These are phyloP conservation scores for Varanus komodoensis DNA, from an alignment of 2,113 vertebrate genomes.

Conservation along the genomic window DNA sequence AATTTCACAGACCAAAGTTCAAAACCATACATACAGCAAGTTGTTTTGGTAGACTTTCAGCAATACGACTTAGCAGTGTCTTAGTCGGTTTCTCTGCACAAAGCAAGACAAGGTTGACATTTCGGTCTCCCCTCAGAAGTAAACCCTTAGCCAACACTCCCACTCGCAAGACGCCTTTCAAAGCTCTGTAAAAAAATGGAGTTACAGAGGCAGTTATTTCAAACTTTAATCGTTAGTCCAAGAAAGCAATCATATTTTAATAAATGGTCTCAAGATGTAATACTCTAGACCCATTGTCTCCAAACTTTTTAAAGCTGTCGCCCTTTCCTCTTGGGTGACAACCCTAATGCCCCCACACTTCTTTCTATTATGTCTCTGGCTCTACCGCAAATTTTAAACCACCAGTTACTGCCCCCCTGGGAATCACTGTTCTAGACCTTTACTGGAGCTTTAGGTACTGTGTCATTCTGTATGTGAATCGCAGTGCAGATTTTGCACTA, in stretches of 20 bases:
- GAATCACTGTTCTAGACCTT: too few relatives aligned
- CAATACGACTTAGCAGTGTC: conserved; percentile 86
- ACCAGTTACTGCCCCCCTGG: too few relatives aligned
- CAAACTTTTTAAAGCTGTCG: too few relatives aligned
- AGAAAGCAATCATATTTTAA: conserved; percentile 17
- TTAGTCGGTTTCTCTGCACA: conserved; percentile 95
- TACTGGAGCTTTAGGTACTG: not conserved
- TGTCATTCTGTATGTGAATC: not conserved
- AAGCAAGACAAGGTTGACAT: conserved; percentile 93
- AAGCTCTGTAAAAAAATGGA: conserved; percentile 80
- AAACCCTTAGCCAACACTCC: conserved; percentile 97
- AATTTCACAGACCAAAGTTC: conserved; percentile 38
- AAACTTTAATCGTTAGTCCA: not conserved
- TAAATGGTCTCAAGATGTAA: not conserved
- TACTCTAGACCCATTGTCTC: too few relatives aligned
- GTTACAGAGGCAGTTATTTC: conserved; percentile 45
- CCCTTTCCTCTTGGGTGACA: too few relatives aligned
- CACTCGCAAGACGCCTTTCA: conserved; percentile 97
- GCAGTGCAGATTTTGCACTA: not conserved
- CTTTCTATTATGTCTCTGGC: too few relatives aligned
- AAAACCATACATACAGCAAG: conserved; percentile 86
- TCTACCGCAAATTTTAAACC: too few relatives aligned
- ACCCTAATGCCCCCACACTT: too few relatives aligned
- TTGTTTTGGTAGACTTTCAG: conserved; percentile 96
- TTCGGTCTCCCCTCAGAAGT: conserved; percentile 93